phyloP scores from a whole-genome alignment of 2,113 vertebrate genomes.

The Spea multiplicata region DNA sequence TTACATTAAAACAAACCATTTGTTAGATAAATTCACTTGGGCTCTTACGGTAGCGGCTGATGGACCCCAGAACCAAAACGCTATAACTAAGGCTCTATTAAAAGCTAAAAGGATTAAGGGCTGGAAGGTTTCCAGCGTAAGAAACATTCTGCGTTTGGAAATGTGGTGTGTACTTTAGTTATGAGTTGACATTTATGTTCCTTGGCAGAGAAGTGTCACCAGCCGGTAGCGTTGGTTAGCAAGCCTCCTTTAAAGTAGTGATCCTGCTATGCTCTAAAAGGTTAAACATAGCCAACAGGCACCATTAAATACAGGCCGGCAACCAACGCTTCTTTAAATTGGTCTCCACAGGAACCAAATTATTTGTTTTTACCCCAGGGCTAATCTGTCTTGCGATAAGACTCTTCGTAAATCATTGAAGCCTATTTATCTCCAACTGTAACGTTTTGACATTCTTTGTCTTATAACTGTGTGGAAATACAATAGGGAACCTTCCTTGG shows the following conservation, averaged over 20 bases:
- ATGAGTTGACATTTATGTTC: conserved; percentile 10
- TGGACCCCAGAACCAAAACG: not conserved
- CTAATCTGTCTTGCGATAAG: conserved; percentile 31
- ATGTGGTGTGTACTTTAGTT: not conserved
- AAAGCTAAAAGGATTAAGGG: conserved; percentile 20
- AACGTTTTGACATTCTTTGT: no score
- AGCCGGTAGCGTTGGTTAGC: not conserved
- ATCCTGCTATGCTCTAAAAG: not conserved
- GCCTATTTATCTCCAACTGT: conserved; percentile 15
- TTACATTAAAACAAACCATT: not conserved
- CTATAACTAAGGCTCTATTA: conserved; percentile 17
- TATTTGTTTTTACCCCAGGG: conserved; percentile 2
- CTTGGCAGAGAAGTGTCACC: not conserved
- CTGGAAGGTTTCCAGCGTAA: not conserved
- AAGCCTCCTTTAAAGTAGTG: not conserved
- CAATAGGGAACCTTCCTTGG: no score
- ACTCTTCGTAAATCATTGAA: conserved; percentile 28
- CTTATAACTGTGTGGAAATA: no score
- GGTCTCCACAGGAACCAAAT: conserved; percentile 22
- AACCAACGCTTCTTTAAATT: no score
- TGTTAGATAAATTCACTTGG: not conserved
- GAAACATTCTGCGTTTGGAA: conserved; percentile 1
- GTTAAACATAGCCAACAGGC: no score
- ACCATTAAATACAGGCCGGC: no score
- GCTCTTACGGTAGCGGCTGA: conserved; percentile 2